phyloP scores from a whole-genome alignment of 2,888 invertebrate genomes.

The Cataglyphis cursor region DNA sequence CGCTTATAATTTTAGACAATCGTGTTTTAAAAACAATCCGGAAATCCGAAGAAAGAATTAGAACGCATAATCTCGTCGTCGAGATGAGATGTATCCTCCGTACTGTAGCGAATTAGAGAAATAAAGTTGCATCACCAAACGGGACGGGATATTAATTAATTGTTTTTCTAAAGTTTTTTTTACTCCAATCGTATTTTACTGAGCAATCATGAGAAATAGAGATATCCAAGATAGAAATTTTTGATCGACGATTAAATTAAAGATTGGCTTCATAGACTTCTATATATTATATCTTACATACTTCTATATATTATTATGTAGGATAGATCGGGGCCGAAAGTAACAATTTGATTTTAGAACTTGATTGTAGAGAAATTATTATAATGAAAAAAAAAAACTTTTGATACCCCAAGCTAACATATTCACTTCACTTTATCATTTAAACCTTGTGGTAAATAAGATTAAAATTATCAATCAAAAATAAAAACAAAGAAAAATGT shows the following conservation, averaged over 20 bases:
- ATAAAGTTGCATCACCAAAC: neutral
- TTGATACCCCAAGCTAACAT: too few relatives aligned
- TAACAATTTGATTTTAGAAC: too few relatives aligned
- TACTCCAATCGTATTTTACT: neutral
- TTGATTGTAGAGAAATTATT: too few relatives aligned
- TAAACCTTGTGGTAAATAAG: too few relatives aligned
- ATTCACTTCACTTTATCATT: too few relatives aligned
- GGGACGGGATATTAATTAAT: neutral
- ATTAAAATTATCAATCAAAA: too few relatives aligned
- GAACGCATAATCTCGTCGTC: neutral
- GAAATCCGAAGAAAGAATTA: neutral
- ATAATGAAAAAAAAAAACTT: too few relatives aligned
- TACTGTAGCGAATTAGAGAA: neutral
- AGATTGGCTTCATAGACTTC: neutral
- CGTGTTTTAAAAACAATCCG: neutral
- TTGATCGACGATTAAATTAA: slow-evolving; percentile 10
- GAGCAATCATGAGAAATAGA: slow-evolving; percentile 8
- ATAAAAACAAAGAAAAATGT: too few relatives aligned
- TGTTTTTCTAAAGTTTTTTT: slow-evolving; percentile 10
- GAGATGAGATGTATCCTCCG: neutral
- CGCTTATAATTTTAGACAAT: neutral
- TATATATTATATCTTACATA: too few relatives aligned
- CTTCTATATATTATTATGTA: too few relatives aligned
- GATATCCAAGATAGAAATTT: slow-evolving; percentile 28
- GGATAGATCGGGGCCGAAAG: too few relatives aligned